Percentiles rank a stretch among this genome's conserved stretches.
phyloP scores from a whole-genome alignment of 2,797 vertebrate genomes.

The Myotis pilosus region DNA sequence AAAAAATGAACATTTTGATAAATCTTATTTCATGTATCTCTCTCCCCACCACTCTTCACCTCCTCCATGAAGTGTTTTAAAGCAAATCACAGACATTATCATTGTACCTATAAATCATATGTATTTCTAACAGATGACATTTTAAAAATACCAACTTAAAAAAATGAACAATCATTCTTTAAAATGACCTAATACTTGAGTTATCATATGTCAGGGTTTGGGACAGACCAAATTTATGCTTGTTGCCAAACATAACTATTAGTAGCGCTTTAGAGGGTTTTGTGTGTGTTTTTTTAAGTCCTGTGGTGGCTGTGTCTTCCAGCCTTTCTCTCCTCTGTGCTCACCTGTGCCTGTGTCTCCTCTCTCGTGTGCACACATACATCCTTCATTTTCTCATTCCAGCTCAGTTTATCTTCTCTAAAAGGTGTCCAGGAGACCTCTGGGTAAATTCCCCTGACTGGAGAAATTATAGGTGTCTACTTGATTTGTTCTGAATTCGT shows the following conservation, averaged over 20 bases:
- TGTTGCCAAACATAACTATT: not conserved
- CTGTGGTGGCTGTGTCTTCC: not conserved
- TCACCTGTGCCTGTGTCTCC: not conserved
- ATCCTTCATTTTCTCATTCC: conserved; percentile 1
- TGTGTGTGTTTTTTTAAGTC: not conserved
- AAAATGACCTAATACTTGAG: not conserved
- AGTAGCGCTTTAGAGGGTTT: not conserved
- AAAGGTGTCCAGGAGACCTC: not conserved
- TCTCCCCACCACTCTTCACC: not conserved
- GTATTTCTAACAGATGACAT: not conserved
- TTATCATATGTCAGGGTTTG: not conserved
- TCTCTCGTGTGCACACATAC: not conserved
- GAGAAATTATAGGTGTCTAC: not conserved
- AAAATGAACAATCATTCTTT: not conserved
- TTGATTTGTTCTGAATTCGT: conserved; percentile 31
- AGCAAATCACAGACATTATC: not conserved
- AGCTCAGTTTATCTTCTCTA: conserved; percentile 24
- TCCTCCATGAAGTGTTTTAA: not conserved
- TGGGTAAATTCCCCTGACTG: not conserved
- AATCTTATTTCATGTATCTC: not conserved
- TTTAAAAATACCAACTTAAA: not conserved
- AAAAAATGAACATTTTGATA: not conserved
- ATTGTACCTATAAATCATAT: conserved; percentile 11
- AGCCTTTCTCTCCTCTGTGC: not conserved
- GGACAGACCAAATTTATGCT: not conserved